These are phyloP conservation scores for Hydrolagus colliei DNA, from an alignment of 2,797 vertebrate genomes.

Conservation along the genomic window DNA sequence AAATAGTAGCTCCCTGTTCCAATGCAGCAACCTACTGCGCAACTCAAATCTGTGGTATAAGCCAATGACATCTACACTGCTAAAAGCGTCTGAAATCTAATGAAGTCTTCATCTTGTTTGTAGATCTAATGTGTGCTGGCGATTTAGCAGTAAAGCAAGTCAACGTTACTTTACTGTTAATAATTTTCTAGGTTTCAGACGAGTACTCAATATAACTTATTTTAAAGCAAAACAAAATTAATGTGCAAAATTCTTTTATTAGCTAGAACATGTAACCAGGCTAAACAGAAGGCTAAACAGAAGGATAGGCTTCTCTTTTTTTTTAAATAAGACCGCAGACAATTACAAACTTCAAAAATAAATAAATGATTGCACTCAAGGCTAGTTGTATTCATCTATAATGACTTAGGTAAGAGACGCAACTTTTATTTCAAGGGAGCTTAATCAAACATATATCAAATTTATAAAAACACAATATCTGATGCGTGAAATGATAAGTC, in stretches of 20 bases:
- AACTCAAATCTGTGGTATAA: constrained; percentile 12
- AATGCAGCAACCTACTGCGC: constrained; percentile 14
- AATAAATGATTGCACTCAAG: neutral
- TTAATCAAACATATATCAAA: too few relatives aligned
- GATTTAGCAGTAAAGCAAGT: neutral
- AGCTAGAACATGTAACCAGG: neutral
- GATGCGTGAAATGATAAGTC: too few relatives aligned
- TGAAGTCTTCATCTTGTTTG: neutral
- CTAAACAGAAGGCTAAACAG: neutral
- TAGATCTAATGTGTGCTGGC: neutral
- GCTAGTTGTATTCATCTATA: neutral
- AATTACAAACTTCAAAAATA: neutral
- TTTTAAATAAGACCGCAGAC: neutral
- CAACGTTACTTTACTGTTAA: neutral
- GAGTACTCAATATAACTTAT: neutral
- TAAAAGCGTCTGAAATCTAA: neutral
- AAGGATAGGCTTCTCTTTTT: neutral
- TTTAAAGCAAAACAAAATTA: neutral
- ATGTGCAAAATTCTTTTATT: neutral
- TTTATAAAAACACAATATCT: too few relatives aligned
- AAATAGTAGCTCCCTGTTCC: constrained; percentile 28
- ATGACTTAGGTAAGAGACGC: neutral
- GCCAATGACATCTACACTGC: neutral
- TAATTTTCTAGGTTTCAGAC: neutral
- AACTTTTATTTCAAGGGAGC: neutral